phyloP scores from a whole-genome alignment of 2,797 vertebrate species.

The Pangasius djambal region DNA sequence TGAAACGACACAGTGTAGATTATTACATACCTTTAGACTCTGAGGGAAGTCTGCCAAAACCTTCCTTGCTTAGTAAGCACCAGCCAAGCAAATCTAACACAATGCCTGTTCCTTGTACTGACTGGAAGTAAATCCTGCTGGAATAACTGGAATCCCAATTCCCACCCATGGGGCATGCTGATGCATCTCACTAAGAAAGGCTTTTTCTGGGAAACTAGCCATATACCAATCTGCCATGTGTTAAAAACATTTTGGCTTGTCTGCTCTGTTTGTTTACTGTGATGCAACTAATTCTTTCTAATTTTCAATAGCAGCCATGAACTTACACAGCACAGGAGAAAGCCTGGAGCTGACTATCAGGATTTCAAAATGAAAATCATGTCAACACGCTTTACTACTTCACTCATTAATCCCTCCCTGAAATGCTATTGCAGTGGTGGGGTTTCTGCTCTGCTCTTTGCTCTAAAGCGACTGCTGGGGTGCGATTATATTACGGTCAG shows the following conservation, averaged over 20 bases:
- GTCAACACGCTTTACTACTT: constrained; percentile 19
- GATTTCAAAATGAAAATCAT: constrained; percentile 33
- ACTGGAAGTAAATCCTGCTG: background rate
- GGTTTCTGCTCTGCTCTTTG: background rate
- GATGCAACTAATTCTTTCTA: background rate
- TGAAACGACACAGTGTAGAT: background rate
- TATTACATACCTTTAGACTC: background rate
- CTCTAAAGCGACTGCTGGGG: constrained; percentile 8
- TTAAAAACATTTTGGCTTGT: constrained; percentile 33
- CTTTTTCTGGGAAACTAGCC: constrained; percentile 13
- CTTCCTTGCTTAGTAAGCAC: background rate
- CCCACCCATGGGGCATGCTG: constrained; percentile 1
- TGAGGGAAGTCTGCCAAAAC: too few relatives aligned
- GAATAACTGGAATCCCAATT: constrained; percentile 15
- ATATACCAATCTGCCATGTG: background rate
- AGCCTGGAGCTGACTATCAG: background rate
- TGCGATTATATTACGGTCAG: constrained; percentile 17
- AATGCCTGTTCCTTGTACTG: background rate
- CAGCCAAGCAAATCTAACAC: background rate
- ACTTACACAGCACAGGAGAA: background rate
- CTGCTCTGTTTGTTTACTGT: background rate
- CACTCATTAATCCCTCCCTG: background rate
- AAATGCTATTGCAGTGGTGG: background rate
- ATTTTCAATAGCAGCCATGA: constrained; percentile 3
- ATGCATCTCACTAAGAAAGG: constrained; percentile 2